Evolutionary conservation across 1,140 invertebrate species (phyloP), one percentile per base, ranked within the genome.

Genomic region (Drosophila nikananu): DNA sequence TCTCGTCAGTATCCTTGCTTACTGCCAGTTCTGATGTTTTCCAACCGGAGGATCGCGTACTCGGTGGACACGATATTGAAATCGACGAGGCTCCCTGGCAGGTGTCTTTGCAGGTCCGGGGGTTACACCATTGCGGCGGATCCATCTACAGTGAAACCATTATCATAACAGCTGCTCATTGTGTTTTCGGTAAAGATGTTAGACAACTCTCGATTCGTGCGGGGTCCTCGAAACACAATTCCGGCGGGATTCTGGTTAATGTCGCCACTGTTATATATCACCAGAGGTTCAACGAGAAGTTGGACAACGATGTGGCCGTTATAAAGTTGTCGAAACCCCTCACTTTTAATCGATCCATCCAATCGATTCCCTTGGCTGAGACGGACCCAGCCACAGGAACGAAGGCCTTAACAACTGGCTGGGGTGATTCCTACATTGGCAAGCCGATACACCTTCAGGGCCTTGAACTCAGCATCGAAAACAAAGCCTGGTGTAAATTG

Each of bases 91-190:
- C 94, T 78, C 94, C 94, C 0, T 94, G 95, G 79, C 93, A 94
- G 74, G 93, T 95, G 15, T 95, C 94, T 5, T 90, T 95, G 37
- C 93, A 94, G 60, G 92, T 92, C 27, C 37, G 61, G 0, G 64
- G 81, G 1, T 37, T 71, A 27, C 91, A 92, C 51, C n/a, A 9
- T 6, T 95, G 95, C 74, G 95, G 95, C 10, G 95, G 94, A n/a
- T 93, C 94, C 8, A 93, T 95, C 64, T 93, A 95, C 57, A 92
- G 80, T 62, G 70, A 86, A 25, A 70, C 72, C 6, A 93, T 92
- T 67, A 89, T 95, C 48, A 58, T 95, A 37, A 94, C 94, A 12
- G 95, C 95, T 32, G 95, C 94, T 21, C 95, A 95, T 78, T 95
- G 95, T 67, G 12, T 79, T 12, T n/a, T n/a, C n/a, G n/a, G n/a